Conservation (phyloP, 1,140 invertebrate genomes). For the Tetramorium parvispinum region DNA sequence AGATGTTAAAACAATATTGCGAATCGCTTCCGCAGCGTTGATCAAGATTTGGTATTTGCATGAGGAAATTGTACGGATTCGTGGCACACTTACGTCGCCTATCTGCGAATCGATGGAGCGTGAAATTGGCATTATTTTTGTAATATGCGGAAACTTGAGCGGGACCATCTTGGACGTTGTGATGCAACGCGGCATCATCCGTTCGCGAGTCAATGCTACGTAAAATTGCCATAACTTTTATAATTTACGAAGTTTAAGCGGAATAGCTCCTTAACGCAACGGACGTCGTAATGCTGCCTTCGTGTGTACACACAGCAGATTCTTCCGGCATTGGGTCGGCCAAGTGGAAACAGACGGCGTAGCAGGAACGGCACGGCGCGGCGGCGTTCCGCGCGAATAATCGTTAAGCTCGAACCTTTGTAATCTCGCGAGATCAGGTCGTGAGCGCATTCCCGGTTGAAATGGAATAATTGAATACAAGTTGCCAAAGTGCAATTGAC, state of each 20-base stretch:
- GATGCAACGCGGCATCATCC: not conserved
- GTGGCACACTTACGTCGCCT: not conserved
- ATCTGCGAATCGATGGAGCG: not conserved
- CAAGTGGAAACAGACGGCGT: constrained; percentile 32
- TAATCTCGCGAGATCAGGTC: constrained; percentile 57
- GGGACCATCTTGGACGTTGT: not conserved
- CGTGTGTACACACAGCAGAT: constrained; percentile 10
- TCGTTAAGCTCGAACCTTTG: constrained; percentile 58
- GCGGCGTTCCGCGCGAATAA: constrained; percentile 52
- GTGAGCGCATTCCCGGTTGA: constrained; percentile 49
- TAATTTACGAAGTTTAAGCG: constrained; percentile 14
- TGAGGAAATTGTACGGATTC: constrained; percentile 37
- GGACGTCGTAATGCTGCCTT: not conserved
- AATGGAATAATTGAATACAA: constrained; percentile 70
- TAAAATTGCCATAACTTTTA: not conserved
- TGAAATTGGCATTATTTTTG: constrained; percentile 24
- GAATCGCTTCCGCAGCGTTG: constrained; percentile 14
- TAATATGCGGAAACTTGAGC: not conserved
- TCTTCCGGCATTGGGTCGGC: constrained; percentile 20
- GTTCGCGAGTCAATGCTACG: not conserved
- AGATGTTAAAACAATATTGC: constrained; percentile 48
- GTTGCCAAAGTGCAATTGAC: constrained; percentile 64
- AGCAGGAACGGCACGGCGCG: constrained; percentile 14
- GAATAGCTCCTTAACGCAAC: constrained; percentile 6
- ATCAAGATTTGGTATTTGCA: constrained; percentile 46